Evolutionary conservation across 2,113 vertebrate genomes (phyloP).

Genomic region (Corydoras sp.): DNA sequence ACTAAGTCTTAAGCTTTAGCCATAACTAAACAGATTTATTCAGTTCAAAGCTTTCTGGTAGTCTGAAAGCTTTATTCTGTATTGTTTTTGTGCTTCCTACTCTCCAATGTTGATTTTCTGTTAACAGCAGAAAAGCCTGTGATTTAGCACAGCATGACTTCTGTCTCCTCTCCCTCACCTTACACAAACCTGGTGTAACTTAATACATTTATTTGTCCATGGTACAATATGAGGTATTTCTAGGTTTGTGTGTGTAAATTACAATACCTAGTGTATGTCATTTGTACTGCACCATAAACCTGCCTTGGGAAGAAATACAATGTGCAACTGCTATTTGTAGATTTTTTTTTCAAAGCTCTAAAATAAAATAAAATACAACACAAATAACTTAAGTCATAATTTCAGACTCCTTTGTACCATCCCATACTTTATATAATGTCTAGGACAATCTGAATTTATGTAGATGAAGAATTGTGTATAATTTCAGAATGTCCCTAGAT

Average conservation of each 20-base stretch:
- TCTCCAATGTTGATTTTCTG: slow-evolving; percentile 17
- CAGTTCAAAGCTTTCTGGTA: slow-evolving; percentile 11
- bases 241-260: no score
- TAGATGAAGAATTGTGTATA: slow-evolving; percentile 29
- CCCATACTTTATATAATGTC: slow-evolving; percentile 33
- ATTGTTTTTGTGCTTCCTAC: slow-evolving; percentile 4
- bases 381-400: no score
- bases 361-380: no score
- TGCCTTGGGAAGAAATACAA: no score
- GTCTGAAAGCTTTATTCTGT: not conserved
- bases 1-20: not conserved
- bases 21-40: slow-evolving; percentile 20
- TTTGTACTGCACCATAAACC: no score
- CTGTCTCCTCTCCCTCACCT: slow-evolving; percentile 4
- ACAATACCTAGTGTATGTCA: no score
- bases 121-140: slow-evolving; percentile 11
- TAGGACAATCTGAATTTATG: slow-evolving; percentile 29
- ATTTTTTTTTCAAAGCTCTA: no score
- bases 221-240: not conserved
- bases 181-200: slow-evolving; percentile 1
- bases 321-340: no score
- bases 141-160: slow-evolving; percentile 12
- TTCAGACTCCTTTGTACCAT: not conserved
- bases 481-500: slow-evolving; percentile 29
- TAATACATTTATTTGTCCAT: slow-evolving; percentile 17